phyloP scores from a whole-genome alignment of 1,140 invertebrate species.

The Limonius californicus region DNA sequence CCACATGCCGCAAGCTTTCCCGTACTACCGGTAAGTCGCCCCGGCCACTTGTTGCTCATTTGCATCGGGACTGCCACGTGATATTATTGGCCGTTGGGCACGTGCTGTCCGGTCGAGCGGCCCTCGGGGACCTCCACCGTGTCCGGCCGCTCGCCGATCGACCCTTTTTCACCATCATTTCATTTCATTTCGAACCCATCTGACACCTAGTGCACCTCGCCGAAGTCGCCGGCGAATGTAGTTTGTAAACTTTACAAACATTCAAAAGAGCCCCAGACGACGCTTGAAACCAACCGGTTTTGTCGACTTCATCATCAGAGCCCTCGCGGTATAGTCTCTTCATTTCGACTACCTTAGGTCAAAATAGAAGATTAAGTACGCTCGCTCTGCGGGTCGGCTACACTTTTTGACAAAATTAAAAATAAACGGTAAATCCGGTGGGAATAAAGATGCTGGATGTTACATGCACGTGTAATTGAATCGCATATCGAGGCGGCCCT shows the following conservation, averaged over 20 bases:
- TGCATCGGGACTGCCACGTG: conserved; percentile 40
- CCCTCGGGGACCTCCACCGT: not conserved
- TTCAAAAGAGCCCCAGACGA: too few species aligned
- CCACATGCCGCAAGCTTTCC: conserved; percentile 81
- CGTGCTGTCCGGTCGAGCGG: conserved; percentile 29
- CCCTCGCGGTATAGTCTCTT: not conserved
- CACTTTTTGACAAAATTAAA: conserved; percentile 3
- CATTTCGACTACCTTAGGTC: not conserved
- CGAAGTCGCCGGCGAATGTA: not conserved
- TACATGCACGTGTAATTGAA: conserved; percentile 16
- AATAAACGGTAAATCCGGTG: not conserved
- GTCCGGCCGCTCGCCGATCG: not conserved
- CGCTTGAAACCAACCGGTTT: not conserved
- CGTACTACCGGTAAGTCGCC: conserved; percentile 76
- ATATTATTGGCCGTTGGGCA: conserved; percentile 38
- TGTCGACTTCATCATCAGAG: not conserved
- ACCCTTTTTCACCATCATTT: not conserved
- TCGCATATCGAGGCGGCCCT: conserved; percentile 16
- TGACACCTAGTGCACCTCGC: not conserved
- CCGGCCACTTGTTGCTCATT: conserved; percentile 44
- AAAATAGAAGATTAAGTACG: not conserved
- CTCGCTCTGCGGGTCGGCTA: not conserved
- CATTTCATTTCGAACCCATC: too few species aligned
- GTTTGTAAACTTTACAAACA: not conserved
- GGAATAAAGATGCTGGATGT: conserved; percentile 1